Percentiles rank a stretch among this genome's conserved stretches.
These are phyloP conservation scores for Rhinoraja longicauda DNA, from an alignment of 2,797 vertebrate species.

Conservation along the genomic window DNA sequence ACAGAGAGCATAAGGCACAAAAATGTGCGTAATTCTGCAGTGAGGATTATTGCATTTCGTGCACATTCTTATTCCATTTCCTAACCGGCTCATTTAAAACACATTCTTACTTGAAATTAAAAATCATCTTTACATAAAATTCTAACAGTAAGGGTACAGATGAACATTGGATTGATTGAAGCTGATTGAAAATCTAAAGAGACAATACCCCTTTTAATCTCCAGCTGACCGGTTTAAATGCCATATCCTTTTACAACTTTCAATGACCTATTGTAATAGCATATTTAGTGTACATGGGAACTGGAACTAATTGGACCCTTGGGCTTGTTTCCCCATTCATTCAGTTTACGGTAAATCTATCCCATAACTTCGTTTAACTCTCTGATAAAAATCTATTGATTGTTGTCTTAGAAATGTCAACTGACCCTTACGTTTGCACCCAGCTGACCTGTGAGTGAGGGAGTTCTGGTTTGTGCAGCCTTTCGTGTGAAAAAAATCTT, in stretches of 20 bases:
- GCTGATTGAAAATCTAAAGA: neutral
- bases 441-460: neutral
- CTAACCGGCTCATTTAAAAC: neutral
- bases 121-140: neutral
- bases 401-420: neutral
- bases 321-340: no score
- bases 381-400: neutral
- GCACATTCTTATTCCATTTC: constrained; percentile 7
- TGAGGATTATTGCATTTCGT: neutral
- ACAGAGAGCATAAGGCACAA: constrained; percentile 10
- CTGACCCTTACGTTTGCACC: neutral
- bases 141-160: neutral
- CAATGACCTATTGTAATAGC: neutral
- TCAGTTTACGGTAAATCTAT: neutral
- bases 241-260: neutral
- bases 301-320: neutral
- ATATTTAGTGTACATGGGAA: neutral
- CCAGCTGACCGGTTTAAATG: no score
- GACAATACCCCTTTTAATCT: constrained; percentile 2
- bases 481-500: neutral
- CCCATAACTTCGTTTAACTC: neutral
- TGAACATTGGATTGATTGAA: neutral
- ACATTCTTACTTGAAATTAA: constrained; percentile 3
- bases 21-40: neutral
- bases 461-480: neutral